Percentiles rank a stretch among this genome's conserved stretches.
Evolutionary conservation across 2,888 invertebrate genomes (phyloP).

Genomic region (Pandemis cinnamomeana): DNA sequence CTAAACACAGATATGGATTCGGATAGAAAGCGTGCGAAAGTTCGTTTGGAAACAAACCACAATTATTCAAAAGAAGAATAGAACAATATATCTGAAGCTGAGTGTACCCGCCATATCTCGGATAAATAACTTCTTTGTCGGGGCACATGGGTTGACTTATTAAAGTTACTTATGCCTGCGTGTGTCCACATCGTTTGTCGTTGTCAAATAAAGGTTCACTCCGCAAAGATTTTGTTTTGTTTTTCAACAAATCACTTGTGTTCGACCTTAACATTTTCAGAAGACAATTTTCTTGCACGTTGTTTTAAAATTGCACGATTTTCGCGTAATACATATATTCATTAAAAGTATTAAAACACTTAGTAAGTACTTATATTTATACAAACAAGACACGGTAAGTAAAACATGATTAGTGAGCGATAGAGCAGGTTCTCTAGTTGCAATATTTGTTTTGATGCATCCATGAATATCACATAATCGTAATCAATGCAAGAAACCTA

Average conservation of each 20-base stretch:
- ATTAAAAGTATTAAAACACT: no score
- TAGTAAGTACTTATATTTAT: no score
- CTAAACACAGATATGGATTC: no score
- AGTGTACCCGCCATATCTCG: background rate
- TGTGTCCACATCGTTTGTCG: slow-evolving; percentile 32
- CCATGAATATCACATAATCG: background rate
- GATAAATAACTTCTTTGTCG: slow-evolving; percentile 29
- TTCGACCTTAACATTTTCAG: background rate
- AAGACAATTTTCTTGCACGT: background rate
- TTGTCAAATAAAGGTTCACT: slow-evolving; percentile 32
- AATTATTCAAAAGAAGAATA: no score
- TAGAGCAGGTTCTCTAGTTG: no score
- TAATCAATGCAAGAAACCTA: background rate
- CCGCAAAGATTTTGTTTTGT: slow-evolving; percentile 27
- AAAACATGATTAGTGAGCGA: no score
- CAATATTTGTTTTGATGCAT: no score
- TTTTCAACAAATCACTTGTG: slow-evolving; percentile 18
- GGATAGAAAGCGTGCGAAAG: no score
- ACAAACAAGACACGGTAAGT: no score
- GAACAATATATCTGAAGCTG: background rate
- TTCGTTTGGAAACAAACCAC: no score
- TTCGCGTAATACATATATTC: background rate
- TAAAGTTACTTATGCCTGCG: slow-evolving; percentile 14
- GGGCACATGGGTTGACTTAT: slow-evolving; percentile 28
- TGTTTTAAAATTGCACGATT: background rate